Percentiles rank a stretch among this genome's conserved stretches.
phyloP scores from a whole-genome alignment of 2,113 vertebrate genomes.

The Pteruthius melanotis region DNA sequence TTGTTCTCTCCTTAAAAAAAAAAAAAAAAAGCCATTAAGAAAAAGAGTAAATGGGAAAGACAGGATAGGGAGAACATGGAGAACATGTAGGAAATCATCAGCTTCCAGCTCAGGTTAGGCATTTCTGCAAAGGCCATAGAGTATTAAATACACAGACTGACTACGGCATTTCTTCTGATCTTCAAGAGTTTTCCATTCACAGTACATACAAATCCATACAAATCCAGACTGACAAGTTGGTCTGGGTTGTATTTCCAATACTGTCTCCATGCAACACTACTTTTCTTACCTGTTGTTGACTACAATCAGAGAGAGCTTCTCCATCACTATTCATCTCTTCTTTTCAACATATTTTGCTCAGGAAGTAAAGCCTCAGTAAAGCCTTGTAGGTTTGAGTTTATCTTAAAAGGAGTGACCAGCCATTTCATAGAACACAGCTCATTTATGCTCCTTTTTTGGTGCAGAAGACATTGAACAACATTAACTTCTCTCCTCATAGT shows the following conservation, averaged over 20 bases:
- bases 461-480: neutral
- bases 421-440: neutral
- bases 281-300: neutral
- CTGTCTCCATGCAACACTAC: neutral
- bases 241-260: constrained; percentile 4
- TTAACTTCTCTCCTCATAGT: neutral
- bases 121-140: constrained; percentile 9
- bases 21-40: neutral
- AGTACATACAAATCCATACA: neutral
- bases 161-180: neutral
- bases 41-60: constrained; percentile 17
- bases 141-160: neutral
- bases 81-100: constrained; percentile 9
- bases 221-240: constrained; percentile 4
- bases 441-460: neutral
- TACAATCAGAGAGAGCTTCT: neutral
- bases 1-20: neutral
- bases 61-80: neutral
- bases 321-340: neutral
- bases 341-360: neutral
- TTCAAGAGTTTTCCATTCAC: constrained; percentile 62
- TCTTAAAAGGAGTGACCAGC: neutral
- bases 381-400: neutral
- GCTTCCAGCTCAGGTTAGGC: neutral
- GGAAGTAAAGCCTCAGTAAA: neutral